Conservation (phyloP, 1,140 invertebrate genomes). For the Venturia canescens region DNA sequence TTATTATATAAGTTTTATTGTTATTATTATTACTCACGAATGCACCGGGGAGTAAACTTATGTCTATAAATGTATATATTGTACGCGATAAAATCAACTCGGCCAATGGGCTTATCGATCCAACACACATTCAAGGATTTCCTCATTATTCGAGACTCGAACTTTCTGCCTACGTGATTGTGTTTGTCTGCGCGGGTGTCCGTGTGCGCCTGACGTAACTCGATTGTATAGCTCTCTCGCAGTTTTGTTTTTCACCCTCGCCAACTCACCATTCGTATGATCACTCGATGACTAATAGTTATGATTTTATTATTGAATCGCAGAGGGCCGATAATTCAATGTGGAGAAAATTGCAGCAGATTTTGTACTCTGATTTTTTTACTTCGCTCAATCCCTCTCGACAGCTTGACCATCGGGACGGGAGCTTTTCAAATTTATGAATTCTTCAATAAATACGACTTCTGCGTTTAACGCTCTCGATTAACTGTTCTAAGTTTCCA, state of each 20-base stretch:
- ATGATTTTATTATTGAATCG: too few relatives aligned
- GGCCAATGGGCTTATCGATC: conserved; percentile 24
- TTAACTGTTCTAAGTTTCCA: too few relatives aligned
- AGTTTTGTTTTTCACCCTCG: neutral
- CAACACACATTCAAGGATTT: conserved; percentile 35
- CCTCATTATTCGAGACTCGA: neutral
- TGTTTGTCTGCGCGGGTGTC: neutral
- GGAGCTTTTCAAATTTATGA: too few relatives aligned
- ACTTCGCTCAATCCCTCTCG: too few relatives aligned
- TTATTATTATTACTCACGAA: neutral
- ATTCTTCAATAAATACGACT: too few relatives aligned
- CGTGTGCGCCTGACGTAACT: neutral
- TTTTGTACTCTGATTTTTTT: too few relatives aligned
- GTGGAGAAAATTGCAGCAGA: too few relatives aligned
- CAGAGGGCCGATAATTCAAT: too few relatives aligned
- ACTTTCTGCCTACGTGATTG: too few relatives aligned
- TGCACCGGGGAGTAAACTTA: neutral
- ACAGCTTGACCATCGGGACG: too few relatives aligned
- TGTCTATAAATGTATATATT: conserved; percentile 13
- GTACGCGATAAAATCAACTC: conserved; percentile 34
- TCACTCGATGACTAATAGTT: neutral
- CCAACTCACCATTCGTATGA: neutral
- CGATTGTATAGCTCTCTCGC: conserved; percentile 10
- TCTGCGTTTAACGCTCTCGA: too few relatives aligned
- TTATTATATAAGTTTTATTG: neutral